phyloP scores from a whole-genome alignment of 2,888 invertebrate genomes.

The Mythimna loreyi region DNA sequence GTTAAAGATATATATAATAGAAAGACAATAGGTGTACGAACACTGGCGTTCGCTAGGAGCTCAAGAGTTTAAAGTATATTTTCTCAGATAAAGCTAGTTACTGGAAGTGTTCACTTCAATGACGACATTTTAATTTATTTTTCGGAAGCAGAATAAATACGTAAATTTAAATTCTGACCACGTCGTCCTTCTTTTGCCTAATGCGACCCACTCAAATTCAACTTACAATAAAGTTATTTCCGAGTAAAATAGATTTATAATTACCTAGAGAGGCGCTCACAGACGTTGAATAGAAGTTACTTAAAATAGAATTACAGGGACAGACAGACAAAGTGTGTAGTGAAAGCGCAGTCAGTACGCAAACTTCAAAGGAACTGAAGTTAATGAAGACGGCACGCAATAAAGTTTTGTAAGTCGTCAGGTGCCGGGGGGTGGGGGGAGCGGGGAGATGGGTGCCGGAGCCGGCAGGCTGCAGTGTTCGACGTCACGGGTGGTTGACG shows the following conservation, averaged over 20 bases:
- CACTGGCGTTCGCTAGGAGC: too few species aligned
- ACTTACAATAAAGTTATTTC: constrained; percentile 37
- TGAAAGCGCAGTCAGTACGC: constrained; percentile 63
- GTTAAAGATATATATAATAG: too few species aligned
- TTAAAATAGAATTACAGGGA: constrained; percentile 49
- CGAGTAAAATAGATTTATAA: constrained; percentile 36
- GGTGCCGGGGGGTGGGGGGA: constrained; percentile 66
- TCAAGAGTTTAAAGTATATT: constrained; percentile 21
- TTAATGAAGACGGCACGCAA: constrained; percentile 81
- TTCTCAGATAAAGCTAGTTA: constrained; percentile 16
- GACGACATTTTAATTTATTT: constrained; percentile 46
- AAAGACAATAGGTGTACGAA: too few species aligned
- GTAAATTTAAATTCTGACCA: constrained; percentile 38
- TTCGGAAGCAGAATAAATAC: constrained; percentile 25
- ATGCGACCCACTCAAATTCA: constrained; percentile 36
- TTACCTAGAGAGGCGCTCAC: constrained; percentile 18
- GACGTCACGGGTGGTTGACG: not conserved
- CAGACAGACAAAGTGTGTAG: constrained; percentile 55
- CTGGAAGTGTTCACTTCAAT: constrained; percentile 21
- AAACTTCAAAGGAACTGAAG: constrained; percentile 78
- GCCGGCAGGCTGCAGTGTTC: constrained; percentile 18
- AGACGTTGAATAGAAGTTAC: constrained; percentile 30
- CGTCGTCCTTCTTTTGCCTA: constrained; percentile 47
- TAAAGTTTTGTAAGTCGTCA: constrained; percentile 77
- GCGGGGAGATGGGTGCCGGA: constrained; percentile 66